Evolutionary conservation across 1,140 invertebrate genomes (phyloP).

Genomic region (Catajapyx aquilonaris): DNA sequence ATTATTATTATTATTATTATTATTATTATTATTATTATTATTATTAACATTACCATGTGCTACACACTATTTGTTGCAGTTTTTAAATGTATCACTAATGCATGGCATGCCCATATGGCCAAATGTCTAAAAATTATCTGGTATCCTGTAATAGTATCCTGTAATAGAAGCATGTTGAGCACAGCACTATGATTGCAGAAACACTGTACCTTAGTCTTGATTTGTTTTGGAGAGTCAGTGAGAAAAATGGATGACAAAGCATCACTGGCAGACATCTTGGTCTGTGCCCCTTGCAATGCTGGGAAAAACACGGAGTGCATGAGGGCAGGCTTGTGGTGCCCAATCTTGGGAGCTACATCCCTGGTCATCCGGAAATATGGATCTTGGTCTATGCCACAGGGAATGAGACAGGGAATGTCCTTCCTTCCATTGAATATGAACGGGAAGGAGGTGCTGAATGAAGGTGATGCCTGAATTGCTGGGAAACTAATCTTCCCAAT

Average conservation of each 20-base stretch:
- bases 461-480: constrained; percentile 86
- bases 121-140: too few relatives aligned
- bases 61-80: too few relatives aligned
- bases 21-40: too few relatives aligned
- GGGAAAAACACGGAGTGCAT: constrained; percentile 91
- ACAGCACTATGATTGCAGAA: neutral
- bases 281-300: constrained; percentile 84
- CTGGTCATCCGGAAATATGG: constrained; percentile 98
- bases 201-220: constrained; percentile 70
- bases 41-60: too few relatives aligned
- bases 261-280: constrained; percentile 97
- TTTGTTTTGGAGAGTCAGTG: constrained; percentile 86
- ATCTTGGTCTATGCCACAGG: constrained; percentile 95
- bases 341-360: constrained; percentile 80
- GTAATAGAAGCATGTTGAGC: neutral
- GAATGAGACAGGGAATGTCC: constrained; percentile 81
- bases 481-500: constrained; percentile 97
- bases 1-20: too few relatives aligned
- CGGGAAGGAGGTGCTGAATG: constrained; percentile 87
- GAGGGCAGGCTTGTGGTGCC: constrained; percentile 77
- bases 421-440: constrained; percentile 64
- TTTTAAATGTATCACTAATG: too few relatives aligned
- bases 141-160: too few relatives aligned
- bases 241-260: constrained; percentile 84
- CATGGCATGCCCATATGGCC: too few relatives aligned